Evolutionary conservation across 2,797 vertebrate genomes (phyloP).

Genomic region (Gephyroberyx darwinii): DNA sequence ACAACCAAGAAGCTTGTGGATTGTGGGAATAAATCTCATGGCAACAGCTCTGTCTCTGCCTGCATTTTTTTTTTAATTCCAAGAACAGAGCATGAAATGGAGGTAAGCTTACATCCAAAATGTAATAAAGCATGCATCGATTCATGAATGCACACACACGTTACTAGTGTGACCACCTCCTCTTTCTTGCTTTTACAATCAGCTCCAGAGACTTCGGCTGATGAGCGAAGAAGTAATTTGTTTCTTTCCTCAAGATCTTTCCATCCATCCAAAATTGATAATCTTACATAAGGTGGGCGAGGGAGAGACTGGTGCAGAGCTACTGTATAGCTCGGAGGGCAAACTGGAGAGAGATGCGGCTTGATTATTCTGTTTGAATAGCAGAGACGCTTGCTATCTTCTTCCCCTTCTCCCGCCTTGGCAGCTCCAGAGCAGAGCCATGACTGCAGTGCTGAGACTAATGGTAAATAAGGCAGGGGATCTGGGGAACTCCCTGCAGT

Average conservation of each 20-base stretch:
- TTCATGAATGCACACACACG: not conserved
- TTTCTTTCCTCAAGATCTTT: constrained; percentile 19
- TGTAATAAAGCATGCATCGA: constrained; percentile 5
- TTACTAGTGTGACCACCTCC: not conserved
- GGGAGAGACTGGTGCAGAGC: constrained; percentile 10
- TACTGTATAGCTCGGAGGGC: constrained; percentile 11
- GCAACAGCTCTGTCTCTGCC: not conserved
- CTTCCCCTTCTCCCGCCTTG: not conserved
- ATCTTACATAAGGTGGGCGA: constrained; percentile 46
- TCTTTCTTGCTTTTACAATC: constrained; percentile 1
- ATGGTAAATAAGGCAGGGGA: constrained; percentile 51
- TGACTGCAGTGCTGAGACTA: constrained; percentile 34
- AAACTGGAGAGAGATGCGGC: constrained; percentile 34
- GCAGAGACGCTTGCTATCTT: constrained; percentile 18
- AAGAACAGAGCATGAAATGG: not conserved
- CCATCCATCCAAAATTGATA: constrained; percentile 51
- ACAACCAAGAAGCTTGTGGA: not conserved
- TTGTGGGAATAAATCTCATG: not conserved
- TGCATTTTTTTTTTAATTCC: not conserved
- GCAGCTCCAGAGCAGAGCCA: constrained; percentile 29
- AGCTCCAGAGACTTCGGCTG: not conserved
- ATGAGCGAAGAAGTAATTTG: not conserved
- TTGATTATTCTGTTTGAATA: constrained; percentile 67
- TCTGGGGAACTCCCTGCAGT: constrained; percentile 23
- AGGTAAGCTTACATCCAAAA: not conserved